Base-by-base conservation (phyloP, 2,888 invertebrate species). In the Amorpha juglandis region DNA sequence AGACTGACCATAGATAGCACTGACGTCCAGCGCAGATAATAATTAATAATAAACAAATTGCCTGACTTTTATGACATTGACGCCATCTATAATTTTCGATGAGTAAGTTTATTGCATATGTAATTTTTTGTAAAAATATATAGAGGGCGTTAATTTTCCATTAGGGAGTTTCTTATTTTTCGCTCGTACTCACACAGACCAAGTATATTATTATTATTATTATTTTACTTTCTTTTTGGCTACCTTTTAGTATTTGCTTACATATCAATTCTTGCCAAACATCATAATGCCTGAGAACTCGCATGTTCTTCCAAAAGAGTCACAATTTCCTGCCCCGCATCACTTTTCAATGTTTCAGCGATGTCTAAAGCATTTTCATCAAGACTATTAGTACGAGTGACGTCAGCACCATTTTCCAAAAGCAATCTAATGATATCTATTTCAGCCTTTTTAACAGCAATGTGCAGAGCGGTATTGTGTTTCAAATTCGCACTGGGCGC, bases 391-490 rank as follows among this genome's bases (percentile, higher is more conserved):
- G 53, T 53, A 12, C 47, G 62, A 38, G 52, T 35, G 21, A 47
- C 21, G 11, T 35, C 33, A 2, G 64, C 67, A 11, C 62, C 62
- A 7, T 48, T 53, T 21, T 63, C 62, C 48, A 67, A 63, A 16
- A 67, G 64, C 16, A 67, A 53, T n/a, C 51, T 51, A 48, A 64
- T 27, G 12, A 67, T 50, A 14, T 67, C 64, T 33, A 62, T 53
- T 16, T 64, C 64, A 3, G 48, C 48, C 12, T 53, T 64, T 14
- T 51, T 33, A 12, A 53, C 64, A n/a, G 67, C 52, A 12, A 67
- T 55, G 6, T 67, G 67, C 19, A 67, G 16, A 14, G 67, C 53
- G 8, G 67, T 64, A 21, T 67, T 67, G 21, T 65, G 45, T 51
- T 65, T 65, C 27, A 51, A 42, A 11, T 65, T 53, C 0, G 47